These are phyloP conservation scores for Gobionotothen gibberifrons DNA, from an alignment of 2,797 vertebrate genomes.

Conservation along the genomic window DNA sequence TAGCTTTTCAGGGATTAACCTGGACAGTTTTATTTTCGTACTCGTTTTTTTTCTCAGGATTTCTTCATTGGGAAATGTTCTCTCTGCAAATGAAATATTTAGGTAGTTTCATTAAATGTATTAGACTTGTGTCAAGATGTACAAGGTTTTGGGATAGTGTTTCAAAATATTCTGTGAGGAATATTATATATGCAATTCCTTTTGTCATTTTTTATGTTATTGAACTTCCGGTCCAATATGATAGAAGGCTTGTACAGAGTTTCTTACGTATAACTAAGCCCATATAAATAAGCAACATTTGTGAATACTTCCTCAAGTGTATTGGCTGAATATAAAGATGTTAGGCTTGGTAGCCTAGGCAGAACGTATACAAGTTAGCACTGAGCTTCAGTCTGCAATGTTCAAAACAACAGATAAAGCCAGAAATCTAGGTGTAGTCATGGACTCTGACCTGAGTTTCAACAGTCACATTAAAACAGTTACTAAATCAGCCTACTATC, in stretches of 20 bases:
- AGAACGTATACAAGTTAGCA: no score
- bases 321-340: not conserved
- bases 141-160: not conserved
- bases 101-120: not conserved
- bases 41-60: no score
- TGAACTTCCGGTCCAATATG: not conserved
- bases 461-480: no score
- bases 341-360: not conserved
- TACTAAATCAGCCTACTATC: no score
- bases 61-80: not conserved
- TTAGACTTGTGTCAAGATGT: not conserved
- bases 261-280: conserved; percentile 5
- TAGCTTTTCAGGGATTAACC: conserved; percentile 22
- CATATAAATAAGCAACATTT: not conserved
- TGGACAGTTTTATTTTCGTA: conserved; percentile 1
- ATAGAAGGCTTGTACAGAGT: not conserved
- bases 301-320: not conserved
- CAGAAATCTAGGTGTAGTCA: no score
- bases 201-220: not conserved
- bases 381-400: no score
- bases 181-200: not conserved
- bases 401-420: no score
- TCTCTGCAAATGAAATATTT: not conserved
- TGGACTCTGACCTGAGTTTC: no score
- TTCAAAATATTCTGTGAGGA: not conserved